A percentile compares a stretch with the other conserved stretches of the same genome.
phyloP scores from a whole-genome alignment of 2,888 invertebrate genomes.

The Plagodis pulveraria region DNA sequence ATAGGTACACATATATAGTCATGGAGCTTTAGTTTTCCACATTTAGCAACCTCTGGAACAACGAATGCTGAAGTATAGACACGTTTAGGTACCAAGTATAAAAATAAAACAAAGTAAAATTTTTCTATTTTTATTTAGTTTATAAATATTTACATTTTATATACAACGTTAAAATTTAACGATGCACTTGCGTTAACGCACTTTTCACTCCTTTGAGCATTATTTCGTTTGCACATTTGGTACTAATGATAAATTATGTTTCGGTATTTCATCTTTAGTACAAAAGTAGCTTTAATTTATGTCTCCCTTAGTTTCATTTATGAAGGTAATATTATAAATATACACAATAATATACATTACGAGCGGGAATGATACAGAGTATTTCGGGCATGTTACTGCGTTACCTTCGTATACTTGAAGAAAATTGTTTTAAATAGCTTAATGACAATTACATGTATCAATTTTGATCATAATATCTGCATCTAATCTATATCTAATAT shows the following conservation, averaged over 20 bases:
- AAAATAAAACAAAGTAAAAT: slow-evolving; percentile 9
- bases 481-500: too few relatives aligned
- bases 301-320: slow-evolving; percentile 35
- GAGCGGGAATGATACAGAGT: slow-evolving; percentile 75
- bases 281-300: slow-evolving; percentile 19
- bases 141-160: slow-evolving; percentile 80
- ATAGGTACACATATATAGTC: too few relatives aligned
- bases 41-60: background rate
- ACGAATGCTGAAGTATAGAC: too few relatives aligned
- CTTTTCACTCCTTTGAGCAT: slow-evolving; percentile 73
- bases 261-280: slow-evolving; percentile 14
- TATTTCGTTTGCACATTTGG: slow-evolving; percentile 38
- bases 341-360: slow-evolving; percentile 60
- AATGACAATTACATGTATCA: too few relatives aligned
- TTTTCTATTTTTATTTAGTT: slow-evolving; percentile 74
- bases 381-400: slow-evolving; percentile 63
- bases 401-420: slow-evolving; percentile 34
- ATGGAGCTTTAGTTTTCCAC: too few relatives aligned
- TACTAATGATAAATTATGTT: slow-evolving; percentile 20
- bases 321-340: slow-evolving; percentile 68
- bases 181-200: slow-evolving; percentile 60
- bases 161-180: slow-evolving; percentile 73
- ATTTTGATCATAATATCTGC: too few relatives aligned
- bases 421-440: background rate
- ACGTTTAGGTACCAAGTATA: background rate